Conservation (phyloP, 2,797 vertebrate species). For the Acanthis flammea region DNA sequence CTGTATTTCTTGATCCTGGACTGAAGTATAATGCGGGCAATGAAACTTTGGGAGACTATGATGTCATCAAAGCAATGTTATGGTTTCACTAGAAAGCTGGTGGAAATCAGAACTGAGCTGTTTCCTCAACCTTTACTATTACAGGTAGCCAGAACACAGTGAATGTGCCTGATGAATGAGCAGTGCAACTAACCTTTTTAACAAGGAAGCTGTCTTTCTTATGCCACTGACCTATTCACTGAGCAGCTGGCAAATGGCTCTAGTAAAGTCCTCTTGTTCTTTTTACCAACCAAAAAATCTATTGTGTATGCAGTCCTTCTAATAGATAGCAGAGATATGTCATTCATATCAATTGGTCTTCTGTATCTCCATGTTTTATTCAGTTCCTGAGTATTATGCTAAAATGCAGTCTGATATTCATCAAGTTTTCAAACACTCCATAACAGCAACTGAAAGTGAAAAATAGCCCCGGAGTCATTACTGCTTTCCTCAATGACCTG, state of each 20-base stretch:
- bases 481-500: slow-evolving; percentile 46
- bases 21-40: neutral
- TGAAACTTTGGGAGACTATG: neutral
- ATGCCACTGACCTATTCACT: slow-evolving; percentile 62
- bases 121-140: neutral
- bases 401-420: slow-evolving; percentile 60
- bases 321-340: slow-evolving; percentile 65
- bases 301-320: slow-evolving; percentile 58
- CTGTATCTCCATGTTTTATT: slow-evolving; percentile 68
- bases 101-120: neutral
- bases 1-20: neutral
- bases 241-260: slow-evolving; percentile 66
- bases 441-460: slow-evolving; percentile 56
- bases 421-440: slow-evolving; percentile 70
- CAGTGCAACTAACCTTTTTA: slow-evolving; percentile 6
- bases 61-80: slow-evolving; percentile 1
- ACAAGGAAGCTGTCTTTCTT: slow-evolving; percentile 30
- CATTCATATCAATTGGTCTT: slow-evolving; percentile 64
- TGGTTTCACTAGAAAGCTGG: neutral
- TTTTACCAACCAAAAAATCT: slow-evolving; percentile 63
- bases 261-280: slow-evolving; percentile 57
- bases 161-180: slow-evolving; percentile 29
- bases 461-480: slow-evolving; percentile 32
- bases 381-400: slow-evolving; percentile 70
- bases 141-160: neutral